Evolutionary conservation across 2,113 vertebrate genomes (phyloP).

Genomic region (Vimba vimba): DNA sequence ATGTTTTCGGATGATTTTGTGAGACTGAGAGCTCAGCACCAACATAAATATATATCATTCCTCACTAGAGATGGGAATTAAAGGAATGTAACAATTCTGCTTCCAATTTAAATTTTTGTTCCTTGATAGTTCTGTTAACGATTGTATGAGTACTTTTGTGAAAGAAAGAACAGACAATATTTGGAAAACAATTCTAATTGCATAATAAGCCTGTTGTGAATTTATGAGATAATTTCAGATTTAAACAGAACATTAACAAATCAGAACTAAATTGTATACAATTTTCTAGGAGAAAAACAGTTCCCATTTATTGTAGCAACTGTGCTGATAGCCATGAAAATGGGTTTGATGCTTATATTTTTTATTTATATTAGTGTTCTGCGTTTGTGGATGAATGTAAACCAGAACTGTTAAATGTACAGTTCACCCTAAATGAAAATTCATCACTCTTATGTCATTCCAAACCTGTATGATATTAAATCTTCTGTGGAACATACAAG

Average conservation of each 20-base stretch:
- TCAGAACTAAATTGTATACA: neutral
- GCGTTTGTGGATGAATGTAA: neutral
- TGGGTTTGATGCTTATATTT: neutral
- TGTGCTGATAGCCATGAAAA: neutral
- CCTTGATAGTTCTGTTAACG: neutral
- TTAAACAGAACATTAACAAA: neutral
- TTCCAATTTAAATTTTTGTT: neutral
- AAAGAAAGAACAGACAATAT: neutral
- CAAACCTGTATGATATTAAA: neutral
- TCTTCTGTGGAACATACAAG: neutral
- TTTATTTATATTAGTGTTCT: neutral
- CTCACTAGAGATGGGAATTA: neutral
- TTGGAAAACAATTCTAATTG: neutral
- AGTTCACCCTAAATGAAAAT: neutral
- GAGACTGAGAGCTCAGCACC: neutral
- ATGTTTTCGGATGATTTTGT: neutral
- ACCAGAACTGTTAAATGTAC: neutral
- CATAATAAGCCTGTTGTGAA: neutral
- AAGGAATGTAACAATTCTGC: neutral
- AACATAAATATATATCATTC: neutral
- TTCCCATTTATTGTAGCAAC: neutral
- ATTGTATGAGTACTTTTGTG: neutral
- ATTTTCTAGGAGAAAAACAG: neutral
- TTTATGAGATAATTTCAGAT: neutral
- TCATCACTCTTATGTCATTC: neutral